A percentile compares a stretch with the other conserved stretches of the same genome.
Conservation (phyloP, 2,888 invertebrate species). For the Linnaemya tessellans region DNA sequence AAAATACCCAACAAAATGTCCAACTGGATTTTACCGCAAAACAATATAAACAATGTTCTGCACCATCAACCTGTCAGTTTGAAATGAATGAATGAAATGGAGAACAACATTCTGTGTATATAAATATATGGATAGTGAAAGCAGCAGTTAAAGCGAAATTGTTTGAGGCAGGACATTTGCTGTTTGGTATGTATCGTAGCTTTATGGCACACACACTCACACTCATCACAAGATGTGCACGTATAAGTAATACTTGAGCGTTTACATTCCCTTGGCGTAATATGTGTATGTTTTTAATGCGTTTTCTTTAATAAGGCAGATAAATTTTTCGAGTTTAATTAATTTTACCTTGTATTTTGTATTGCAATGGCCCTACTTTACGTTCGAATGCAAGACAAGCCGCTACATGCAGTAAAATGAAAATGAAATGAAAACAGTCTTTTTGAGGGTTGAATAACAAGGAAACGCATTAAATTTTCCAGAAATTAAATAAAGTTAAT, state of each 20-base stretch:
- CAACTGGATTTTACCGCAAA: slow-evolving; percentile 65
- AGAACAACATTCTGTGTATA: slow-evolving; percentile 16
- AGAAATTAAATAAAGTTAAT: slow-evolving; percentile 70
- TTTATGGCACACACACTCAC: background rate
- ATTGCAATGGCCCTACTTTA: slow-evolving; percentile 5
- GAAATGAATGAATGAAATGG: slow-evolving; percentile 52
- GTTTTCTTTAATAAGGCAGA: slow-evolving; percentile 62
- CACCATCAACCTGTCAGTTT: slow-evolving; percentile 71
- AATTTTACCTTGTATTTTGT: slow-evolving; percentile 60
- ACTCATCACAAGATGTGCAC: background rate
- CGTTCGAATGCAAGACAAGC: background rate
- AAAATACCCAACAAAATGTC: slow-evolving; percentile 54
- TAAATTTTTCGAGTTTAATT: slow-evolving; percentile 64
- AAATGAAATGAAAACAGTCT: background rate
- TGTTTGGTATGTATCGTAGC: slow-evolving; percentile 12
- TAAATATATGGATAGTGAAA: background rate
- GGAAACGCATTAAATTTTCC: slow-evolving; percentile 65
- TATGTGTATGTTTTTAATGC: slow-evolving; percentile 33
- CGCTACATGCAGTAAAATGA: slow-evolving; percentile 15
- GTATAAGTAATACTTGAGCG: background rate
- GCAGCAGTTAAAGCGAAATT: slow-evolving; percentile 43
- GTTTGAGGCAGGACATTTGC: slow-evolving; percentile 45
- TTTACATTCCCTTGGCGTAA: background rate
- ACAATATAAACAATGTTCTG: slow-evolving; percentile 69
- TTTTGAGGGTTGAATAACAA: background rate